Evolutionary conservation across 1,140 invertebrate genomes (phyloP).

Genomic region (Whitmania pigra): DNA sequence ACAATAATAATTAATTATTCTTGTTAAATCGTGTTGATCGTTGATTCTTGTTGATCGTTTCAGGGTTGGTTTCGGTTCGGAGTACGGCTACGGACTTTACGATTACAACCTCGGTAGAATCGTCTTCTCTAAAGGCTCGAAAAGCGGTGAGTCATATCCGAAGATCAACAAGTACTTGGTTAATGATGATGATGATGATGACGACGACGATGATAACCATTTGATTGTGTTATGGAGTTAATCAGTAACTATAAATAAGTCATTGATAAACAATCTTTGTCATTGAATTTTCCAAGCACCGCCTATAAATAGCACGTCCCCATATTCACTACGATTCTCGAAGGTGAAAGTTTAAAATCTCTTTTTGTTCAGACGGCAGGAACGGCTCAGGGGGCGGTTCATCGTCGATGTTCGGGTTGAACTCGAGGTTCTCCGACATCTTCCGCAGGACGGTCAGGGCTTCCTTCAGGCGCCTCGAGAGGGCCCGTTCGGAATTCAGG

Average conservation of each 20-base stretch:
- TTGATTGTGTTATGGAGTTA: too few species aligned
- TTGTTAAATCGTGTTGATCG: background rate
- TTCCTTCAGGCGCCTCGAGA: slow-evolving; percentile 1
- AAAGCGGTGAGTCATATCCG: background rate
- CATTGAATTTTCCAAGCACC: too few species aligned
- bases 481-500: background rate
- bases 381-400: background rate
- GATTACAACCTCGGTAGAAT: background rate
- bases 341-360: too few species aligned
- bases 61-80: background rate
- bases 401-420: background rate
- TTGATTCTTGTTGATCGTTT: background rate
- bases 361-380: background rate
- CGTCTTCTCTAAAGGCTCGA: background rate
- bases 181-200: background rate
- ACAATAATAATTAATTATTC: background rate
- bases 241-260: too few species aligned
- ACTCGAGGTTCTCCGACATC: background rate
- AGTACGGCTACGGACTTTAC: background rate
- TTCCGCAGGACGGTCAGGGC: background rate
- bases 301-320: too few species aligned
- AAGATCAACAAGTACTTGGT: background rate
- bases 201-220: too few species aligned
- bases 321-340: too few species aligned
- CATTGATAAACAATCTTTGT: too few species aligned